A percentile compares a stretch with the other conserved stretches of the same genome.
Evolutionary conservation across 2,888 invertebrate genomes (phyloP).

Genomic region (Myathropa florea): DNA sequence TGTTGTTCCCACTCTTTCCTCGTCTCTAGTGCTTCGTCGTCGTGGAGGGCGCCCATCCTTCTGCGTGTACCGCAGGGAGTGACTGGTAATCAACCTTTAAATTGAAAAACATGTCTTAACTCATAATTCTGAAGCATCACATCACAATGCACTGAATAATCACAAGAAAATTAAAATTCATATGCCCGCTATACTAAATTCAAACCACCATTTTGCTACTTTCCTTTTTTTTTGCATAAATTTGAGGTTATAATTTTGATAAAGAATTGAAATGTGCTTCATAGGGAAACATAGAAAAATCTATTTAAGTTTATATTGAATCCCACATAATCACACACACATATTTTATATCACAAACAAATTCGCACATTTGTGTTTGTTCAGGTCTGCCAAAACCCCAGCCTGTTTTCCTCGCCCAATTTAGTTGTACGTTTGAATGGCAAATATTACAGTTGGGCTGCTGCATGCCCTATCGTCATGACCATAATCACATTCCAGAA

Average conservation of each 20-base stretch:
- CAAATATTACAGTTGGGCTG: conserved; percentile 94
- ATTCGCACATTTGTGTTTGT: conserved; percentile 81
- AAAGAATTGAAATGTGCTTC: conserved; percentile 54
- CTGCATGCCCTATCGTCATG: conserved; percentile 94
- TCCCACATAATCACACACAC: conserved; percentile 75
- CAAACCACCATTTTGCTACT: background rate
- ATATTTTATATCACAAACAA: conserved; percentile 79
- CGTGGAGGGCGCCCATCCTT: too few species aligned
- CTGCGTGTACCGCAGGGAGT: too few species aligned
- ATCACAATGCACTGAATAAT: too few species aligned
- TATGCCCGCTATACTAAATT: too few species aligned
- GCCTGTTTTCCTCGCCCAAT: conserved; percentile 89
- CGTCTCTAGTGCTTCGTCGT: too few species aligned
- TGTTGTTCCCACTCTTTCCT: too few species aligned
- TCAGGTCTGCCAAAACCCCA: conserved; percentile 86
- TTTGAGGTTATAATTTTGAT: too few species aligned
- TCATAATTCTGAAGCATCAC: too few species aligned
- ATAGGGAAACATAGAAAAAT: conserved; percentile 1
- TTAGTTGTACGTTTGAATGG: conserved; percentile 92
- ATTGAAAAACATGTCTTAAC: too few species aligned
- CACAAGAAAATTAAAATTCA: too few species aligned
- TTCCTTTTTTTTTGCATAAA: background rate
- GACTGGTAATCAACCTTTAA: too few species aligned
- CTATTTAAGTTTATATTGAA: background rate
- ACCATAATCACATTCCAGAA: conserved; percentile 93